Base-by-base conservation (phyloP, 64 coral and sea anemone genomes). In the Stichodactyla mertensii region DNA sequence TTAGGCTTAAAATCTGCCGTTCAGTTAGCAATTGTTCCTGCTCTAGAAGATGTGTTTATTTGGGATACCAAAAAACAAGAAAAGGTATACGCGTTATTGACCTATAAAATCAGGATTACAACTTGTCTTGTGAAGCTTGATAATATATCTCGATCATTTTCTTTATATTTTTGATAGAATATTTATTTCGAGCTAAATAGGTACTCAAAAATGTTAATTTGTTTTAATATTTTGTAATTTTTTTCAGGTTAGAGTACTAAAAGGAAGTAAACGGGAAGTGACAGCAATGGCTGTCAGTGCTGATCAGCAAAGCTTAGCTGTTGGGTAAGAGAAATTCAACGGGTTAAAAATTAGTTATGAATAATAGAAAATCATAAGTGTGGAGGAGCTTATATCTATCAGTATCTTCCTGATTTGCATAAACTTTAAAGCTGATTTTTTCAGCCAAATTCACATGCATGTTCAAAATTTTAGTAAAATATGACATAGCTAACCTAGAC, bases 41-140 rank as follows among this genome's bases (percentile, higher is more conserved):
- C 88, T 18, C 79, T 94, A 15, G 88, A 94, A 59, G 88, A 83
- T 87, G 80, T 94, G 54, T 20, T 90, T 79, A 52, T 94, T 90
- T 94, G 92, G 92, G 92, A 94, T 64, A 70, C 88, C 12, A 94
- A 88, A 59, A 82, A 58, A 77, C 82, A 87, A 85, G 92, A 94
- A 62, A 90, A 89, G 88, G 92, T 84, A 45, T 51, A 23, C 10
- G 0, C 36, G 36, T 45, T 45, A 45, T 45, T 45, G 10, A 61
- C 6, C 6, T 59, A 20, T 88, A 1, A 10, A 27, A 31, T 27
- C 24, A 31, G 3, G 9, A n/a, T 66, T 66, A 66, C 3, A 66
- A 9, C 62, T 66, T n/a, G 62, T 66, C 19, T 20, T n/a, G 16
- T 5, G 26, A 52, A 19, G 26, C 4, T 79, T 24, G 6, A 51